A percentile compares a stretch with the other conserved stretches of the same genome.
phyloP scores from a whole-genome alignment of 1,140 invertebrate species.

The Battus philenor region DNA sequence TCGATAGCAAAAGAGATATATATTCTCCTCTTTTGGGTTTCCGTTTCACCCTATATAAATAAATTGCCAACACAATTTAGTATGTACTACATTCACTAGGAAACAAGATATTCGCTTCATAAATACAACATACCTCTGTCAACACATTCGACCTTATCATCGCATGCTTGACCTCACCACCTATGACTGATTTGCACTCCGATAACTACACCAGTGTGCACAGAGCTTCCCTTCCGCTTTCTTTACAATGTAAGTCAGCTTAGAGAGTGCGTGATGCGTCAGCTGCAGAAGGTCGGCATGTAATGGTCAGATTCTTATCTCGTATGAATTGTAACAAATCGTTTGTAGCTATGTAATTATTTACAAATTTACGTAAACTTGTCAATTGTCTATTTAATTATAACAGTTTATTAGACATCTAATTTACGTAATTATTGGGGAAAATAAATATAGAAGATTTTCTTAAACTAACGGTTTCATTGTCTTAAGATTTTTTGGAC shows the following conservation, averaged over 20 bases:
- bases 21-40: too few species aligned
- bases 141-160: slow-evolving; percentile 41
- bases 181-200: slow-evolving; percentile 53
- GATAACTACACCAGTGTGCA: slow-evolving; percentile 28
- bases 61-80: too few species aligned
- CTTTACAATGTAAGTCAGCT: neutral
- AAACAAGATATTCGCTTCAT: slow-evolving; percentile 39
- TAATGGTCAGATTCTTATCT: slow-evolving; percentile 21
- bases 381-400: too few species aligned
- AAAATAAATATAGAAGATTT: too few species aligned
- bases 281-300: slow-evolving; percentile 15
- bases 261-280: neutral
- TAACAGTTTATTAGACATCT: too few species aligned
- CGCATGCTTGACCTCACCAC: slow-evolving; percentile 41
- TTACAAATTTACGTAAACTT: slow-evolving; percentile 35
- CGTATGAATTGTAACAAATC: slow-evolving; percentile 39
- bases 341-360: slow-evolving; percentile 31
- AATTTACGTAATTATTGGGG: too few species aligned
- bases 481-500: too few species aligned
- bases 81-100: slow-evolving; percentile 29
- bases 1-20: too few species aligned
- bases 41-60: too few species aligned
- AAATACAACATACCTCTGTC: slow-evolving; percentile 39
- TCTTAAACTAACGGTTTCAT: too few species aligned
- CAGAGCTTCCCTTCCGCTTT: slow-evolving; percentile 16